phyloP scores from a whole-genome alignment of 1,140 invertebrate genomes.

The Cyclargus thomasi region DNA sequence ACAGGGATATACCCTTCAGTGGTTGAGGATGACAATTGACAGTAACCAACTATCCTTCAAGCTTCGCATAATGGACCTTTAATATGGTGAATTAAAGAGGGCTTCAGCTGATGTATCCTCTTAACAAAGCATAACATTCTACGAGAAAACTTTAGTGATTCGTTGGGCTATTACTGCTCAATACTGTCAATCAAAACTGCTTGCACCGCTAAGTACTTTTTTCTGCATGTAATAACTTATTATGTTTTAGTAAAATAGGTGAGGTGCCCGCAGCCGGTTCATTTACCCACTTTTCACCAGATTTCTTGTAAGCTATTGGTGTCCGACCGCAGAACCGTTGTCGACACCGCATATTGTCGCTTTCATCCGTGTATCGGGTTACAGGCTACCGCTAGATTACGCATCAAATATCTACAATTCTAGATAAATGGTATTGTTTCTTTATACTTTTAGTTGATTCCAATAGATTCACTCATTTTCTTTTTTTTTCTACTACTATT shows the following conservation, averaged over 20 bases:
- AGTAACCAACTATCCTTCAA: background rate
- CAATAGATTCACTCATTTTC: no score
- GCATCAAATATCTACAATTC: background rate
- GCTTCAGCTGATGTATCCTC: background rate
- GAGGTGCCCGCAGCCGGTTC: conserved; percentile 6
- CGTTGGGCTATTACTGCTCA: background rate
- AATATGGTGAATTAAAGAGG: background rate
- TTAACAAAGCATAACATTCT: background rate
- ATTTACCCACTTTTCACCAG: conserved; percentile 13
- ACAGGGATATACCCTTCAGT: background rate
- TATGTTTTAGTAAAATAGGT: conserved; percentile 4
- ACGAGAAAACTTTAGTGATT: no score
- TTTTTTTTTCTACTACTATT: no score
- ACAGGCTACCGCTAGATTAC: background rate
- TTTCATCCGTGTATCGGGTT: conserved; percentile 20
- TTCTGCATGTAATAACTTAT: background rate
- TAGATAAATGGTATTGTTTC: no score
- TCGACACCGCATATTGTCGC: conserved; percentile 18
- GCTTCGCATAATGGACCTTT: background rate
- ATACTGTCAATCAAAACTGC: no score
- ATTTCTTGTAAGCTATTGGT: conserved; percentile 12
- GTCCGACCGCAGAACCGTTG: conserved; percentile 12
- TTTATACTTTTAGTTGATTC: no score
- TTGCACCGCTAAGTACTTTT: background rate
- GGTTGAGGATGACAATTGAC: background rate